phyloP scores from a whole-genome alignment of 2,888 invertebrate genomes.

The Buathra laborator region DNA sequence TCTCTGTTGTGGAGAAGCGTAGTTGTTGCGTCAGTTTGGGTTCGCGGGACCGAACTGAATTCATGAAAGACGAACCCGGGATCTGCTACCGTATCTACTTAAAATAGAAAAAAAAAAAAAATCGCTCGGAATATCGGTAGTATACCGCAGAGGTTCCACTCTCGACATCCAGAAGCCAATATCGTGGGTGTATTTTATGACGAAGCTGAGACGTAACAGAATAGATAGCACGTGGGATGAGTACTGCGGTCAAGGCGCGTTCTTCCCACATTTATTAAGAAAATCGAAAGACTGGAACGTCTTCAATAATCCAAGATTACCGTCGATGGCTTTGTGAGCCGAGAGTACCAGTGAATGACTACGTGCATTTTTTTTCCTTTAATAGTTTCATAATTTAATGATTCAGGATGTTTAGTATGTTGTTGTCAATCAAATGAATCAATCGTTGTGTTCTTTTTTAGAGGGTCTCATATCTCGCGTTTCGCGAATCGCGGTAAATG shows the following conservation, averaged over 20 bases:
- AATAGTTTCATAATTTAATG: background rate
- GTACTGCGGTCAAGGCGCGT: constrained; percentile 54
- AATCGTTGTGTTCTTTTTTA: background rate
- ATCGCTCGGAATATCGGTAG: background rate
- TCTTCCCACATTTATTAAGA: constrained; percentile 60
- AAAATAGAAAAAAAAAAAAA: constrained; percentile 5
- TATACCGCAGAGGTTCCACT: background rate
- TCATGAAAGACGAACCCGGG: constrained; percentile 32
- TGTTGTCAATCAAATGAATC: background rate
- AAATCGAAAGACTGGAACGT: constrained; percentile 7
- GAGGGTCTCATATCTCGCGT: background rate
- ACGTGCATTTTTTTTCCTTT: background rate
- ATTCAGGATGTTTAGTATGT: background rate
- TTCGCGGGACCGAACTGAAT: constrained; percentile 40
- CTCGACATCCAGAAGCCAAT: constrained; percentile 2
- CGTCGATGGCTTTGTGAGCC: background rate
- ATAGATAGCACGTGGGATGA: constrained; percentile 50
- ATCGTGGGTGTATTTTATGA: constrained; percentile 53
- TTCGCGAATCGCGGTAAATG: background rate
- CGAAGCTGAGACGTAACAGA: constrained; percentile 43
- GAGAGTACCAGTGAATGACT: constrained; percentile 5
- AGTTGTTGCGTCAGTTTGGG: constrained; percentile 52
- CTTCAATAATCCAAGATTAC: constrained; percentile 4
- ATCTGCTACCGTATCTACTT: background rate
- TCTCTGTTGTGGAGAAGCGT: constrained; percentile 23